These are phyloP conservation scores for Colistium nudipinnis DNA, from an alignment of 2,113 vertebrate species.

Conservation along the genomic window DNA sequence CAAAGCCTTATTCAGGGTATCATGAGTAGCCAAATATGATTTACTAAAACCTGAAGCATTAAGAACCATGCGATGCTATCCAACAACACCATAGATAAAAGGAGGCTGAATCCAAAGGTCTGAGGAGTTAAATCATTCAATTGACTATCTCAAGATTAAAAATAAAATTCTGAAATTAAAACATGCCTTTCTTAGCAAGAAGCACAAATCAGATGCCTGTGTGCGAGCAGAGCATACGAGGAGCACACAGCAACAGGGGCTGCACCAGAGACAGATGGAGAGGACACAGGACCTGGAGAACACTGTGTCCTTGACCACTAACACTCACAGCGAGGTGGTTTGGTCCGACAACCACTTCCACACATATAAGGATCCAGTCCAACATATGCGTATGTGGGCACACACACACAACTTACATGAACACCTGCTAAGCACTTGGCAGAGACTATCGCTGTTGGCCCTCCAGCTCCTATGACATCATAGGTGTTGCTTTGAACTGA, in stretches of 20 bases:
- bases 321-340: conserved; percentile 43
- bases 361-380: conserved; percentile 21
- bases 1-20: neutral
- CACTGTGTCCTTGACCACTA: conserved; percentile 53
- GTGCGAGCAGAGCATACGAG: neutral
- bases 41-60: neutral
- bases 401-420: conserved; percentile 42
- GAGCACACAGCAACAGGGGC: conserved; percentile 13
- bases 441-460: conserved; percentile 4
- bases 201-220: neutral
- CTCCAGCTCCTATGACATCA: conserved; percentile 51
- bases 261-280: conserved; percentile 66
- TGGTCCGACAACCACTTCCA: conserved; percentile 29
- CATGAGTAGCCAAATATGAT: neutral
- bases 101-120: neutral
- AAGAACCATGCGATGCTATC: neutral
- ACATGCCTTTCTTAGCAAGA: neutral
- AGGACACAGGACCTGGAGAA: conserved; percentile 54
- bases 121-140: neutral
- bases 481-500: conserved; percentile 34
- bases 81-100: neutral
- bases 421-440: conserved; percentile 59
- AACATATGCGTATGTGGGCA: neutral
- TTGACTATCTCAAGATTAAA: too few species aligned
- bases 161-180: neutral